These are phyloP conservation scores for Gallinago media DNA, from an alignment of 2,113 vertebrate species.

Conservation along the genomic window DNA sequence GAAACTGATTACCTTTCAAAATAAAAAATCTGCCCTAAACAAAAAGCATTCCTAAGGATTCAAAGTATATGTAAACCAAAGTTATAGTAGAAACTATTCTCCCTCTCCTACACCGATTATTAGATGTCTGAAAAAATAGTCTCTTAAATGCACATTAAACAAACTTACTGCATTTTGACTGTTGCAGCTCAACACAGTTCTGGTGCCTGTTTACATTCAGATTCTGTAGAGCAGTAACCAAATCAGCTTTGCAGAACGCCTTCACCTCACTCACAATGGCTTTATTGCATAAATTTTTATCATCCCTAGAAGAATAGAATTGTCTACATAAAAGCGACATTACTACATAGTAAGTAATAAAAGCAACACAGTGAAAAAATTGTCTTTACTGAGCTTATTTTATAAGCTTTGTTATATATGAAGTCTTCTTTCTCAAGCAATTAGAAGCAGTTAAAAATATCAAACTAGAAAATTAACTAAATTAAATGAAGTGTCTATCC, in stretches of 20 bases:
- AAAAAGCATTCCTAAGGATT: neutral
- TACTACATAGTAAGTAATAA: neutral
- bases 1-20: neutral
- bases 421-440: neutral
- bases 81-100: neutral
- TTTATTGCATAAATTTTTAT: slow-evolving; percentile 95
- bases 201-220: slow-evolving; percentile 38
- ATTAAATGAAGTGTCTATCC: neutral
- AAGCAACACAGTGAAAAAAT: neutral
- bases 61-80: neutral
- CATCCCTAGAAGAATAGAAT: slow-evolving; percentile 80
- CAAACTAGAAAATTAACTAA: neutral
- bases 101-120: neutral
- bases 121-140: neutral
- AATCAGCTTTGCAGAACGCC: slow-evolving; percentile 87
- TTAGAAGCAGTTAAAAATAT: neutral
- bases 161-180: slow-evolving; percentile 13
- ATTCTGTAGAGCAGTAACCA: slow-evolving; percentile 77
- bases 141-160: neutral
- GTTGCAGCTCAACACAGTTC: slow-evolving; percentile 13
- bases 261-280: slow-evolving; percentile 90
- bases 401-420: fast-evolving
- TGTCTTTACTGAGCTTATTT: neutral
- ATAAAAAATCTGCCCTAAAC: neutral
- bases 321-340: neutral